phyloP scores from a whole-genome alignment of 2,888 invertebrate species.

The Noctua janthe region DNA sequence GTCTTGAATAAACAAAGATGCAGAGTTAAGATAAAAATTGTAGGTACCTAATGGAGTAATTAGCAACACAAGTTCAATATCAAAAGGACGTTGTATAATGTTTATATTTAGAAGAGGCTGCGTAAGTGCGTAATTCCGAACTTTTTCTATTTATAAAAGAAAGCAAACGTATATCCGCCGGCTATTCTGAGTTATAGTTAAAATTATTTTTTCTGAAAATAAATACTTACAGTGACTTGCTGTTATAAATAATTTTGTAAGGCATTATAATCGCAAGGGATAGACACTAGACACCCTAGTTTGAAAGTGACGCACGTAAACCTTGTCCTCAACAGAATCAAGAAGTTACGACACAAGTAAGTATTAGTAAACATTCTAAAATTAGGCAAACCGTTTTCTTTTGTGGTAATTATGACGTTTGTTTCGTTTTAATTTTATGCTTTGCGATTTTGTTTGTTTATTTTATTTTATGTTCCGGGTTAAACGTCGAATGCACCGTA shows the following conservation, averaged over 20 bases:
- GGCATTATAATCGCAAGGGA: neutral
- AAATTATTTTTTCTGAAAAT: constrained; percentile 6
- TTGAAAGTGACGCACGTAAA: constrained; percentile 4
- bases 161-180: constrained; percentile 12
- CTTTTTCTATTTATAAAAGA: constrained; percentile 23
- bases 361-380: neutral
- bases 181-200: constrained; percentile 1
- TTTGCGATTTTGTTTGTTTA: constrained; percentile 42
- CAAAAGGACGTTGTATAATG: neutral
- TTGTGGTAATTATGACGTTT: neutral
- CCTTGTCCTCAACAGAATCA: neutral
- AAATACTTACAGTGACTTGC: neutral
- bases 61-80: constrained; percentile 28
- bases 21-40: constrained; percentile 27
- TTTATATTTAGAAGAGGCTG: neutral
- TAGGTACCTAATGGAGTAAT: constrained; percentile 24
- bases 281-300: neutral
- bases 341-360: constrained; percentile 1
- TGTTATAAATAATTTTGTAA: constrained; percentile 3
- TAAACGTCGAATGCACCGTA: constrained; percentile 1
- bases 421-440: constrained; percentile 16
- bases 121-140: neutral
- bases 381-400: neutral
- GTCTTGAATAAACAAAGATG: constrained; percentile 46
- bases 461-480: neutral